phyloP scores from a whole-genome alignment of 2,888 invertebrate genomes.

The Hecatera dysodea region DNA sequence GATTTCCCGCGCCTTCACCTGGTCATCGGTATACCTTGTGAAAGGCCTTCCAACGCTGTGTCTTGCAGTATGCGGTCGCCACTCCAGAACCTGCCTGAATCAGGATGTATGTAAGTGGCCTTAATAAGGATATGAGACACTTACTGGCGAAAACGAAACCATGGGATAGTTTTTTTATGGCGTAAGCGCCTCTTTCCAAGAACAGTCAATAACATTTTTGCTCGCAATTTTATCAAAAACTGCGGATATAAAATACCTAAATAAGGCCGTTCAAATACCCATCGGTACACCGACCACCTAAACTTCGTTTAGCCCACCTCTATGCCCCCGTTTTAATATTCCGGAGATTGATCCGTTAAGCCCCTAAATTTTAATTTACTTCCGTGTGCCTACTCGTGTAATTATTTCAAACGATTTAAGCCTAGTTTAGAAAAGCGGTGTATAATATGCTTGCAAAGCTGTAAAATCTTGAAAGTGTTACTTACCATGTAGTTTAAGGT shows the following conservation, averaged over 20 bases:
- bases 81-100: too few species aligned
- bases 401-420: constrained; percentile 64
- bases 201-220: too few species aligned
- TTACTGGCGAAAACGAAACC: too few species aligned
- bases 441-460: constrained; percentile 39
- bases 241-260: constrained; percentile 6
- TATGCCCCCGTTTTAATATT: constrained; percentile 72
- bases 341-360: constrained; percentile 76
- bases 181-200: too few species aligned
- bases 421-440: constrained; percentile 38
- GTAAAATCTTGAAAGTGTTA: constrained; percentile 28
- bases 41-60: too few species aligned
- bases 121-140: too few species aligned
- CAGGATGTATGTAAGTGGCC: too few species aligned
- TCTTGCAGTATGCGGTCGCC: too few species aligned
- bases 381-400: constrained; percentile 59
- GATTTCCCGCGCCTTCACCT: too few species aligned
- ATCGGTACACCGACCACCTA: constrained; percentile 47
- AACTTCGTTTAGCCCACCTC: constrained; percentile 48
- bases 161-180: too few species aligned
- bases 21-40: too few species aligned
- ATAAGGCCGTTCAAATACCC: constrained; percentile 33
- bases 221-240: too few species aligned
- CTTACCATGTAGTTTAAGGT: constrained; percentile 27
- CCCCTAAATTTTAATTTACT: constrained; percentile 69